phyloP scores from a whole-genome alignment of 30 jellyfish, hydroid and myxozoan genomes.

The Rhopilema esculentum region DNA sequence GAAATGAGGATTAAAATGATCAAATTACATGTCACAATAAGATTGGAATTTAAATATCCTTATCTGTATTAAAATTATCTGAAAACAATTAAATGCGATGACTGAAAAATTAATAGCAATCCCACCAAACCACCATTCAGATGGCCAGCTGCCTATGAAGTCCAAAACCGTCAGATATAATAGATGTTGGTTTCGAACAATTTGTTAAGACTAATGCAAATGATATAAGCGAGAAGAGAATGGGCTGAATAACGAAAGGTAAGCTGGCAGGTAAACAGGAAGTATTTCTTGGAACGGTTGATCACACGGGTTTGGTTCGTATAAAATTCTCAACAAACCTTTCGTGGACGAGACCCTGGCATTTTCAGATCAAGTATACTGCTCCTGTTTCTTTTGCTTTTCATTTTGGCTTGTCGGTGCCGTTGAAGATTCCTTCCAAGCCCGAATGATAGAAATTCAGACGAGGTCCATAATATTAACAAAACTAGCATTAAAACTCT shows the following conservation, averaged over 20 bases:
- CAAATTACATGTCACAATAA: no score
- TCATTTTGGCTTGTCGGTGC: background rate
- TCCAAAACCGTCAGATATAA: no score
- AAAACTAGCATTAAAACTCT: background rate
- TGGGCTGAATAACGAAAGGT: background rate
- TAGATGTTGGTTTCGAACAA: no score
- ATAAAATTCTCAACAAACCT: conserved; percentile 2
- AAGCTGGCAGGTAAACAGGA: conserved; percentile 8
- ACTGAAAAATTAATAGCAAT: no score
- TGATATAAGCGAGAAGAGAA: background rate
- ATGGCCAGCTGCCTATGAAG: no score
- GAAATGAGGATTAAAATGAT: no score
- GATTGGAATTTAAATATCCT: no score
- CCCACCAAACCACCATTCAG: no score
- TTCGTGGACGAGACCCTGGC: conserved; percentile 58
- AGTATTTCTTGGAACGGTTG: conserved; percentile 22
- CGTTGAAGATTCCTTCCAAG: background rate
- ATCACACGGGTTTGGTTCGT: background rate
- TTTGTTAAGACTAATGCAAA: no score
- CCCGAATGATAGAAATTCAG: background rate
- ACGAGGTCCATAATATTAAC: background rate
- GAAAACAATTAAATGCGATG: no score
- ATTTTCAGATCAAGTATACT: conserved; percentile 18
- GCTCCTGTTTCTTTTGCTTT: background rate
- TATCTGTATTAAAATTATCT: no score